Conservation (phyloP, 2,888 invertebrate genomes). For the Diplolepis rosae region DNA sequence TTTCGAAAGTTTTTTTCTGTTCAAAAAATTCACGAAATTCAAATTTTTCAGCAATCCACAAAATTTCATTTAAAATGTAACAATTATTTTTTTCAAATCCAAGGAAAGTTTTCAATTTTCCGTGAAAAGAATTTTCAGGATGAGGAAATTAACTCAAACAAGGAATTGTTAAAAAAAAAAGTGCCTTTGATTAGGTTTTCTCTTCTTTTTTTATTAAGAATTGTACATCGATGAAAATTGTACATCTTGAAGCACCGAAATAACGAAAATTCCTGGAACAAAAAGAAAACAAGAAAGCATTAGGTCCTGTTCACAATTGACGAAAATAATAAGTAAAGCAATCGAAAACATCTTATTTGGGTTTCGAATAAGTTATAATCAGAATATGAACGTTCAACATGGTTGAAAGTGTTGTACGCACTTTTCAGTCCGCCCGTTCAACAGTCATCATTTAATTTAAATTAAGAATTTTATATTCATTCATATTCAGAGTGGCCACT, state of each 20-base stretch:
- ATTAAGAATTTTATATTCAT: no score
- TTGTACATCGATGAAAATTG: conserved; percentile 45
- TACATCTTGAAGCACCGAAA: conserved; percentile 35
- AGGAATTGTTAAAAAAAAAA: conserved; percentile 12
- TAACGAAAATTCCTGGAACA: conserved; percentile 36
- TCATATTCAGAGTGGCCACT: no score
- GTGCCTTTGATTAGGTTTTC: conserved; percentile 24
- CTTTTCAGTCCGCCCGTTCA: conserved; percentile 76
- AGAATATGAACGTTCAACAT: conserved; percentile 64
- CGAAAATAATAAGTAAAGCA: neutral
- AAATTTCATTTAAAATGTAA: no score
- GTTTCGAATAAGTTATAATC: neutral
- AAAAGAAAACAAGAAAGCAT: neutral
- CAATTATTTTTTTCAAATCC: no score
- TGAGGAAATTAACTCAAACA: no score
- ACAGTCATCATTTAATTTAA: conserved; percentile 66
- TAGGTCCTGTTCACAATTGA: neutral
- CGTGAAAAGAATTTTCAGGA: no score
- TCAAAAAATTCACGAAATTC: no score
- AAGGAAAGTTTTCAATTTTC: no score
- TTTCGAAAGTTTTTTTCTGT: no score
- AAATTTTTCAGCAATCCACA: no score
- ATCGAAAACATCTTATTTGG: neutral
- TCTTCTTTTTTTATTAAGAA: conserved; percentile 48
- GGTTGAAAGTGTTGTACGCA: conserved; percentile 69